Base-by-base conservation (phyloP, 1,140 invertebrate genomes). In the Stegodyphus dumicola region DNA sequence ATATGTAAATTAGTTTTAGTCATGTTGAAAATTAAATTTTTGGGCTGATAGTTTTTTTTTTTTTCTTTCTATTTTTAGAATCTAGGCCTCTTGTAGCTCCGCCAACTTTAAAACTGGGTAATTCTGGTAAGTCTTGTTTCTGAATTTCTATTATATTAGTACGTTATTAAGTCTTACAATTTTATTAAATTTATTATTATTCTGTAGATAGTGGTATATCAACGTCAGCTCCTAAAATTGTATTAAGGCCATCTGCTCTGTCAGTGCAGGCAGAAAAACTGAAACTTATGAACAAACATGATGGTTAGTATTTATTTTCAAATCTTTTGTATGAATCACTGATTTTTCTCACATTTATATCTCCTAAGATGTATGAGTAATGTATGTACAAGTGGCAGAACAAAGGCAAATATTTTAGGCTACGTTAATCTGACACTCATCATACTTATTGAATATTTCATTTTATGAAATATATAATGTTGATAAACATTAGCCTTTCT, bases 1-100 rank as follows among this genome's bases (percentile, higher is more conserved):
- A 33, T 33, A 33, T 33, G 33, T 33, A 33, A 33, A 33, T 33
- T 33, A 33, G 33, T 33, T 33, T 33, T 33, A 33, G 33, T 33
- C 33, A 1, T 33, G 33, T 33, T 33, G 3, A 33, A 33, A 33
- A 33, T 33, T 33, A 33, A 33, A 33, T 33, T 33, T 33, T 33
- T 33, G 33, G 33, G 33, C 33, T 52, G 7, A 73, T 15, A 52
- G 48, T 3, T 51, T 17, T n/a, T 10, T 6, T 76, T 33, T 53
- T n/a, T 7, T 18, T 67, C 51, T 66, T 17, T 49, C 64, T 74
- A 54, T 7, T 51, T 70, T 11, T 60, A 88, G 88, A 88, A 76
- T 74, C 74, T 13, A 77, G 88, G 13, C 88, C 88, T 18, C 71
- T 88, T 7, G 74, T 88, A 51, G 87, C 88, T 66, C 88, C 88